Base-by-base conservation (phyloP, 2,888 invertebrate species). In the Digitonthophagus gazella region DNA sequence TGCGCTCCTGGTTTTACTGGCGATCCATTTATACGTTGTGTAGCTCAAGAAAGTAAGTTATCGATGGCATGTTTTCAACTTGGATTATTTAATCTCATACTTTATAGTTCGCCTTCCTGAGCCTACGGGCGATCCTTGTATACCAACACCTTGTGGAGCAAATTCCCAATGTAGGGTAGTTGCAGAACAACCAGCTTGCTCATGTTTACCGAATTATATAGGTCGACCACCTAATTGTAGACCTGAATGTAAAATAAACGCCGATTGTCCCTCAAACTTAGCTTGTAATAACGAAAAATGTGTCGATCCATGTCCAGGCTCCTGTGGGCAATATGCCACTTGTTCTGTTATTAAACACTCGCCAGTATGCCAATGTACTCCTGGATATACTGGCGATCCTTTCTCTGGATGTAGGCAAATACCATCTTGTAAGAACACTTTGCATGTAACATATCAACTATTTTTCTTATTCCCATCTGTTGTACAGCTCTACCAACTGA, bases 211-310 rank as follows among this genome's bases (percentile, higher is more conserved):
- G 65, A 86, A 86, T 75, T 89, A 87, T 77, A 84, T 88, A 71
- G 90, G 90, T 64, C 82, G 87, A 67, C 84, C 89, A 6, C 89
- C 89, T 3, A 86, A 87, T 74, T 90, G 89, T 78, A 84, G 88
- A 54, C 89, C 89, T n/a, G 89, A 90, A 80, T 89, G 90, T 81
- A 85, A 86, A 72, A 88, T 89, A 70, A 90, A 89, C 80, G 87
- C 90, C 22, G 92, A 93, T 78, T 95, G 94, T 79, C 86, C 90
- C 4, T 88, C 89, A 74, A 89, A 89, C 78, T 86, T 88, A 80
- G 92, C 93, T 71, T 95, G 95, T 81, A 88, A 92, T 73, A 91
- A 91, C 80, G 90, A 90, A 78, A 90, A 88, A 81, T 94, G 93
- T 81, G 85, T 86, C 71, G 91, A 93, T 79, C 93, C 94, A 67